Evolutionary conservation across 2,113 vertebrate genomes (phyloP), one percentile per base, ranked within the genome.

Genomic region (Brachyhypopomus gauderio): DNA sequence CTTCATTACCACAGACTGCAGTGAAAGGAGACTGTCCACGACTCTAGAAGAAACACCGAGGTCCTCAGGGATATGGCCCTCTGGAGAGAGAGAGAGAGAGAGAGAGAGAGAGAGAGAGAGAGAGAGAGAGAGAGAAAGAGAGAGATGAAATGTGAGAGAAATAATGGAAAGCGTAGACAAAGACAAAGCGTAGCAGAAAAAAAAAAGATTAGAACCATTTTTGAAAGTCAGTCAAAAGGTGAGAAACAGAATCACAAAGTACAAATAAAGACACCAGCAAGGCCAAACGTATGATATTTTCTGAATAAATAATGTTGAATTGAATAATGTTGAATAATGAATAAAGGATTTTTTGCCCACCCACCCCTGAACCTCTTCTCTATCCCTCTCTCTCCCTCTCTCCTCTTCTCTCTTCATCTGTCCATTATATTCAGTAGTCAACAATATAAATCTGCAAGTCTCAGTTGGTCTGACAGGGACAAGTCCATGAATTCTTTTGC

Each of bases 401-500:
- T 41, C 20, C 36, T n/a, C 41, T 19, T n/a, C 22, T 70, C 66
- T 59, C 5, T 64, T 27, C 22, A 14, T 72, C 36, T 30, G 58
- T 70, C 59, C 38, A 4, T n/a, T 38, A 0, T 76, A 38, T 87
- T 82, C 83, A 81, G 84, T 84, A 80, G 77, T 7, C 77, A 20
- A 77, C 30, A 30, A 30, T 30, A 69, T 0, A 55, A 78, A 64
- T 23, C 82, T 75, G 38, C 83, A 89, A 89, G 84, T 78, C 80
- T 87, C 45, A n/a, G 76, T 62, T 38, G 23, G 79, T 85, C 85
- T 85, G 64, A 34, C 83, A 2, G 75, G 69, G 80, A 77, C 77
- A 70, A 75, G 84, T 80, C 84, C 41, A 5, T 82, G 79, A 73
- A 88, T 84, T 75, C 83, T 0, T 3, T 83, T 75, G 27, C 80